phyloP scores from a whole-genome alignment of 2,113 vertebrate genomes.

The Setophaga kirtlandii region DNA sequence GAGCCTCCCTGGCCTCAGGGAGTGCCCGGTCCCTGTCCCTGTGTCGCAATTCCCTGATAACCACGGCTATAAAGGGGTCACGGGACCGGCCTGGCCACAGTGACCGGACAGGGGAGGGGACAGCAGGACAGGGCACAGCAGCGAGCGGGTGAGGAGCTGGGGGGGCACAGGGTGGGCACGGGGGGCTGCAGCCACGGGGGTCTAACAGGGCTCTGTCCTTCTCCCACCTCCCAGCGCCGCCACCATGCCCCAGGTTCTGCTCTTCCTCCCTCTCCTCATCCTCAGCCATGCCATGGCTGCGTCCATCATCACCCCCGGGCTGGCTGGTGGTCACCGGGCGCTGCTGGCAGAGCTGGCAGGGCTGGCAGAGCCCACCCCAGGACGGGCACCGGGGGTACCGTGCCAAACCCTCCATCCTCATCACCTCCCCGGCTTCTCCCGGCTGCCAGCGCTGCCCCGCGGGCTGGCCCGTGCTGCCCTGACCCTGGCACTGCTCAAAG shows the following conservation, averaged over 20 bases:
- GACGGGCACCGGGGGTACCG: rapidly evolving
- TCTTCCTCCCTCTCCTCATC: not conserved
- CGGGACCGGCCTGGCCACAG: rapidly evolving
- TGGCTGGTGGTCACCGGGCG: rapidly evolving
- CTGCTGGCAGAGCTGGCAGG: not conserved
- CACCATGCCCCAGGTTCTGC: not conserved
- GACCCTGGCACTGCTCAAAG: conserved; percentile 75
- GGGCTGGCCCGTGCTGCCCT: conserved; percentile 79
- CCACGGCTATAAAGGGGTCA: not conserved
- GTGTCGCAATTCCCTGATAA: conserved; percentile 29
- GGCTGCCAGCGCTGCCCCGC: conserved; percentile 62
- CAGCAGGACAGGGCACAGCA: not conserved
- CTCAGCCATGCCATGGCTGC: rapidly evolving
- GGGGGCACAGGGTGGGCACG: rapidly evolving
- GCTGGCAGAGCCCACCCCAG: rapidly evolving
- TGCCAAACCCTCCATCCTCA: conserved; percentile 75
- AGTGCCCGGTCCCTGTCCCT: not conserved
- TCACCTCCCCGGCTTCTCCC: conserved; percentile 63
- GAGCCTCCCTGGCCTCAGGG: not conserved
- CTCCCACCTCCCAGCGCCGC: not conserved
- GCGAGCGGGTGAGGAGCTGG: not conserved
- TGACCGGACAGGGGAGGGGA: not conserved
- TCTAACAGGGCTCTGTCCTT: not conserved
- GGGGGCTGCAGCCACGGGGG: not conserved
- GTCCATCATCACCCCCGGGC: rapidly evolving